Base-by-base conservation (phyloP, 1,140 invertebrate species). In the Camponotus vicinus region DNA sequence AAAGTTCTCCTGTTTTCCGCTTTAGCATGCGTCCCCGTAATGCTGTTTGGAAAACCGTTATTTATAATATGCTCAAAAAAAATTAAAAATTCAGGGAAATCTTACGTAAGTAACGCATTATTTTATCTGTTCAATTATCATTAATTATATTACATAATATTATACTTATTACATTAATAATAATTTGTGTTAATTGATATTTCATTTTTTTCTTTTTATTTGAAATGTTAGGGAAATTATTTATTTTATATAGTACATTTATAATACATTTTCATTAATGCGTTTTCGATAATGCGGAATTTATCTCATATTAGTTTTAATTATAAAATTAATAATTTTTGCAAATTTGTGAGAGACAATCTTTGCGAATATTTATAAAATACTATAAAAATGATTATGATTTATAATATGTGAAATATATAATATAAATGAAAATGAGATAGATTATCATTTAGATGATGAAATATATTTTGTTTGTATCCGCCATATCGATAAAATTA, bases 31-130 rank as follows among this genome's bases (percentile, higher is more conserved):
- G 97, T 99, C 45, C 99, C 99, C 0, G 97, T 98, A 92, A 98
- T 99, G 98, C 96, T 99, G 82, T 94, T 99, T 5, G 97, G 98
- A 6, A 99, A 99, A 95, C 99, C 99, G 0, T 93, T 99, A 37
- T 97, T 97, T 88, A 94, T 98, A n/a, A 92, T 80, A 27, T 92
- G 76, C 66, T 86, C 78, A 67, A 85, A 67, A 1, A 90, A 76
- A 37, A 85, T 75, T 1, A 75, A 42, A 3, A 4, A 4, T 3
- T 6, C 34, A 9, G 70, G 61, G 0, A 91, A 89, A 77, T 15
- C 79, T 71, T 32, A 71, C 11, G 92, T 93, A 71, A 92, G 92
- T 86, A 52, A 15, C 27, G 66, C 13, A 8, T 64, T 79, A 7
- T 21, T 52, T 61, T 69, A 18, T 27, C 32, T 32, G 57, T 27